Evolutionary conservation across 2,113 vertebrate species (phyloP).

Genomic region (Oophaga pumilio): DNA sequence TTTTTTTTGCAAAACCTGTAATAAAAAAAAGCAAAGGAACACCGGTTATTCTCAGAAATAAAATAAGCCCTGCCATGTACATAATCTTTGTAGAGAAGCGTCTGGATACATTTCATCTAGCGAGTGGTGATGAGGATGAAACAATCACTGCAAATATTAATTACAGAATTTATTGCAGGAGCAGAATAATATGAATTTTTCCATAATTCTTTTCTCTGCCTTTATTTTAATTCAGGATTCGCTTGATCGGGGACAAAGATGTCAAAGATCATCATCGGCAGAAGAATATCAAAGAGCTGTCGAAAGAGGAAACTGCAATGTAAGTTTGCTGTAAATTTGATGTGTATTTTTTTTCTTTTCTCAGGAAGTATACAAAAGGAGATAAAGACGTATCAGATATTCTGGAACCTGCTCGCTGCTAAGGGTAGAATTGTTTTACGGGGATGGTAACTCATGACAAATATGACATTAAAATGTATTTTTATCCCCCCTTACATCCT

Average conservation of each 20-base stretch:
- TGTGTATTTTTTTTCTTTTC: background rate
- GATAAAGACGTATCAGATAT: background rate
- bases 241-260: slow-evolving; percentile 78
- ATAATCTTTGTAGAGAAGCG: too few species aligned
- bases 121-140: background rate
- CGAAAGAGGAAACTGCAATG: slow-evolving; percentile 76
- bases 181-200: slow-evolving; percentile 63
- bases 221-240: slow-evolving; percentile 75
- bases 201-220: slow-evolving; percentile 61
- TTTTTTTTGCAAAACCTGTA: background rate
- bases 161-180: background rate
- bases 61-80: background rate
- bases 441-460: background rate
- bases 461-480: background rate
- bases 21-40: background rate
- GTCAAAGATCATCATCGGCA: slow-evolving; percentile 76
- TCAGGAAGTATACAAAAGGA: background rate
- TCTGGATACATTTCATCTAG: background rate
- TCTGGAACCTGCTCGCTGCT: background rate
- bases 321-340: slow-evolving; percentile 67
- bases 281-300: slow-evolving; percentile 79
- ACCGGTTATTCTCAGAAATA: background rate
- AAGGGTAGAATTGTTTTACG: background rate
- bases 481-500: background rate
- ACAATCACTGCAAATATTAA: background rate